Conservation (phyloP, 2,888 invertebrate species). For the Spilosoma lubricipeda region DNA sequence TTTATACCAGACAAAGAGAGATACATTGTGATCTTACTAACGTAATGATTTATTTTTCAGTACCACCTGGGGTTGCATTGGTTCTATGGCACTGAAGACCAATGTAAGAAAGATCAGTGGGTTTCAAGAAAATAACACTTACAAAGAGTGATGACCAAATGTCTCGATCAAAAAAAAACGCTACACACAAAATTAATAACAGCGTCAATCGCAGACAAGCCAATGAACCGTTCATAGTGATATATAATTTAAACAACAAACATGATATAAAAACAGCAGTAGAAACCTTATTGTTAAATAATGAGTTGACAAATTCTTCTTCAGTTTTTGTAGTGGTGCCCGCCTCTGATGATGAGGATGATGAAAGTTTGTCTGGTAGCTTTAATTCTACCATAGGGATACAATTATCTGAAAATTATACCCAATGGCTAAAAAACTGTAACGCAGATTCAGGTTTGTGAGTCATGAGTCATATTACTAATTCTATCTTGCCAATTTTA, state of each 20-base stretch:
- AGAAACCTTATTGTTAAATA: slow-evolving; percentile 8
- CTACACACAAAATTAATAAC: not conserved
- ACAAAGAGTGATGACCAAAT: not conserved
- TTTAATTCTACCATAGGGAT: slow-evolving; percentile 14
- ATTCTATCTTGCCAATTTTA: not conserved
- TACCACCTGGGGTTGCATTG: not conserved
- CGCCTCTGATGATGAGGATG: slow-evolving; percentile 8
- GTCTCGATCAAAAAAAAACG: not conserved
- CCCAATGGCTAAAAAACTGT: not conserved
- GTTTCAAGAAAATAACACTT: not conserved
- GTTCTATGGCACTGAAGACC: not conserved
- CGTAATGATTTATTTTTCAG: not conserved
- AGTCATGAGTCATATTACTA: too few relatives aligned
- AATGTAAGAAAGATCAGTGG: not conserved
- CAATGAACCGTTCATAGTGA: not conserved
- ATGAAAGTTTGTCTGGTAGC: not conserved
- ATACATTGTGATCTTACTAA: not conserved
- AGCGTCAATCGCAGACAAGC: not conserved
- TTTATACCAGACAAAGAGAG: not conserved
- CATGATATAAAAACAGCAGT: slow-evolving; percentile 1
- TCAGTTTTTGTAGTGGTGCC: slow-evolving; percentile 16
- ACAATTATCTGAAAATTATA: slow-evolving; percentile 11
- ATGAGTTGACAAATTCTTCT: slow-evolving; percentile 27
- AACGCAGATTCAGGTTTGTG: not conserved
- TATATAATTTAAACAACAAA: slow-evolving; percentile 6